Percentiles rank a stretch among this genome's conserved stretches.
These are phyloP conservation scores for Allolobophora icterica DNA, from an alignment of 2,888 invertebrate genomes.

Conservation along the genomic window DNA sequence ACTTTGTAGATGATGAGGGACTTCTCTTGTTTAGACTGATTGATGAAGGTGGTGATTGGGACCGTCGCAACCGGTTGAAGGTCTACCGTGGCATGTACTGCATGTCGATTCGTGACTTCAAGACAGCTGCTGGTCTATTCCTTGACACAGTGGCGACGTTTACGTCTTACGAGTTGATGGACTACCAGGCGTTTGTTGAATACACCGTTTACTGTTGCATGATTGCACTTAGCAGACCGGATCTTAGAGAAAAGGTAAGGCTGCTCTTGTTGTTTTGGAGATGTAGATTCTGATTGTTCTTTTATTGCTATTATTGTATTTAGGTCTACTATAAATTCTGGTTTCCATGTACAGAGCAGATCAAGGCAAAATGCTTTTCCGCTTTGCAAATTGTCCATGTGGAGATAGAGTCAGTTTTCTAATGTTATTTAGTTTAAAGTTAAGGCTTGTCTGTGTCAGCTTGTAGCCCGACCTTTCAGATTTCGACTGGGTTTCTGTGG, in stretches of 20 bases:
- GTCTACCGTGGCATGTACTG: constrained; percentile 88
- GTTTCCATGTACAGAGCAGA: too few relatives aligned
- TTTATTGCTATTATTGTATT: too few relatives aligned
- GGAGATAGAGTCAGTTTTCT: too few relatives aligned
- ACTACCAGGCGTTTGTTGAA: constrained; percentile 83
- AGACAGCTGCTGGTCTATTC: constrained; percentile 89
- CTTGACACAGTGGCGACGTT: constrained; percentile 98
- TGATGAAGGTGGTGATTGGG: constrained; percentile 99
- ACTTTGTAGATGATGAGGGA: background rate
- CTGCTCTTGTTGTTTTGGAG: constrained; percentile 8
- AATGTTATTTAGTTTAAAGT: too few relatives aligned
- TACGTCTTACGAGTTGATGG: constrained; percentile 97
- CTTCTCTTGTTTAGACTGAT: constrained; percentile 69
- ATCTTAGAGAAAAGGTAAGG: constrained; percentile 77
- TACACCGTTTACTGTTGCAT: constrained; percentile 85
- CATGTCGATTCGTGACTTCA: constrained; percentile 94
- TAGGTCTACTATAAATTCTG: too few relatives aligned
- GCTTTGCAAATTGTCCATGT: too few relatives aligned
- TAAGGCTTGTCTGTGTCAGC: too few relatives aligned
- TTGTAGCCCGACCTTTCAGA: too few relatives aligned
- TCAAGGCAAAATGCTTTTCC: too few relatives aligned
- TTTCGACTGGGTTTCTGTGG: too few relatives aligned
- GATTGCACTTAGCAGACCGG: constrained; percentile 81
- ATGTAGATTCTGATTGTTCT: background rate
- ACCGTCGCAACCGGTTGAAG: constrained; percentile 92